Conservation (phyloP, 2,113 vertebrate species). For the Prolemur simus region DNA sequence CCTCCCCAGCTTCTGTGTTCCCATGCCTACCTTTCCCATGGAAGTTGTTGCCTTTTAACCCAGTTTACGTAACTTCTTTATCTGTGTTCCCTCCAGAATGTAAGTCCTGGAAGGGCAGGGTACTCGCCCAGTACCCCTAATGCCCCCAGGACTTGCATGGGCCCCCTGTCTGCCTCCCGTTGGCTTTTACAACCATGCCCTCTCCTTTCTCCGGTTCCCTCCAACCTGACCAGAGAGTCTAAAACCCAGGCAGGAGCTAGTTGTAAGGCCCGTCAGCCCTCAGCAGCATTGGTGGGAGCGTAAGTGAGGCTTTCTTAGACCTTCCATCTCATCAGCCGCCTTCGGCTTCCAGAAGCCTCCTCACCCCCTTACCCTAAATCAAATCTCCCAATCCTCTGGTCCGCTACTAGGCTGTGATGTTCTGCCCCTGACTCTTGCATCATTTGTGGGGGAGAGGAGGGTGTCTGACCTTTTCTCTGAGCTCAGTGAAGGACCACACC, state of each 20-base stretch:
- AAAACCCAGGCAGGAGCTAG: not conserved
- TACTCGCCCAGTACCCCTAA: not conserved
- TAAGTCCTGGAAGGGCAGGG: not conserved
- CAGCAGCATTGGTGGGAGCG: rapidly evolving
- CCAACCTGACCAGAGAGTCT: too few relatives aligned
- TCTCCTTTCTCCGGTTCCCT: not conserved
- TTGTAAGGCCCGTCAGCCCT: not conserved
- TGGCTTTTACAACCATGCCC: not conserved
- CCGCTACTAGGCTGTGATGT: not conserved
- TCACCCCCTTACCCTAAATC: not conserved
- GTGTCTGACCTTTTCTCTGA: not conserved
- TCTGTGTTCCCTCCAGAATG: not conserved
- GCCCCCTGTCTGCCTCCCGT: not conserved
- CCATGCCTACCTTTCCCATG: too few relatives aligned
- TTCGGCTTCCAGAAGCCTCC: not conserved
- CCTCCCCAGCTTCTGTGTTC: not conserved
- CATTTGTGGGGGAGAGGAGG: not conserved
- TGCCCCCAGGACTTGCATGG: too few relatives aligned
- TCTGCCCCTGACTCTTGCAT: rapidly evolving
- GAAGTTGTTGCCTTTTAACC: not conserved
- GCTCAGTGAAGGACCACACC: not conserved
- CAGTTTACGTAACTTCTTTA: not conserved
- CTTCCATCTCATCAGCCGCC: not conserved
- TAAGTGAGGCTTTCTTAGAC: not conserved
- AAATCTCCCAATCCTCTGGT: not conserved